These are phyloP conservation scores for Acanthisitta chloris DNA, from an alignment of 2,113 vertebrate species.

Conservation along the genomic window DNA sequence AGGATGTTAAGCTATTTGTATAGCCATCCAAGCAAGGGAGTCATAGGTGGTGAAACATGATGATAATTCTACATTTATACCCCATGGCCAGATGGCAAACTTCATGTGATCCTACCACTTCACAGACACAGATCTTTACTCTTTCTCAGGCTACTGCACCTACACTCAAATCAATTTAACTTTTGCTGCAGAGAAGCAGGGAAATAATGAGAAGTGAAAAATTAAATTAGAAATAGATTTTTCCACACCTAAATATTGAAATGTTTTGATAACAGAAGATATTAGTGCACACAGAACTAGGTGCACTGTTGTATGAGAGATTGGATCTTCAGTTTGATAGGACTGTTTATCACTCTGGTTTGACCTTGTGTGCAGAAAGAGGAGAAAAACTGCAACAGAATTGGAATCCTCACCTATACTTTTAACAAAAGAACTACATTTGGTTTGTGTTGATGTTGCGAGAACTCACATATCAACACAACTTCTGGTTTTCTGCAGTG, in stretches of 20 bases:
- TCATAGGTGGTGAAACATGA: background rate
- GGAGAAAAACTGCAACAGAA: background rate
- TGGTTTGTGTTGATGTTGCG: background rate
- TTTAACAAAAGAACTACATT: background rate
- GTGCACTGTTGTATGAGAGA: background rate
- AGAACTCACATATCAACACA: background rate
- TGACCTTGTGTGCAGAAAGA: background rate
- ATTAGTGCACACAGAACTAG: background rate
- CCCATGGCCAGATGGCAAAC: background rate
- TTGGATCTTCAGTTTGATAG: background rate
- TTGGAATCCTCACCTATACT: background rate
- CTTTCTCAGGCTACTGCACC: background rate
- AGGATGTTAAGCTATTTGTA: background rate
- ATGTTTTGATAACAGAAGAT: background rate
- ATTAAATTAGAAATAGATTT: background rate
- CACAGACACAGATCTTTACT: background rate
- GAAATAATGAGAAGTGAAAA: background rate
- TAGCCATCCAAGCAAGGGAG: background rate
- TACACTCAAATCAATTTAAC: background rate
- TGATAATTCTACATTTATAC: background rate
- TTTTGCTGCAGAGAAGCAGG: background rate
- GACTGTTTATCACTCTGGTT: background rate
- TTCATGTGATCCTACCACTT: background rate
- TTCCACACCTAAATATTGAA: background rate
- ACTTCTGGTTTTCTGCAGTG: background rate